Conservation (phyloP, 2,888 invertebrate species). For the Aleiodes testaceus region DNA sequence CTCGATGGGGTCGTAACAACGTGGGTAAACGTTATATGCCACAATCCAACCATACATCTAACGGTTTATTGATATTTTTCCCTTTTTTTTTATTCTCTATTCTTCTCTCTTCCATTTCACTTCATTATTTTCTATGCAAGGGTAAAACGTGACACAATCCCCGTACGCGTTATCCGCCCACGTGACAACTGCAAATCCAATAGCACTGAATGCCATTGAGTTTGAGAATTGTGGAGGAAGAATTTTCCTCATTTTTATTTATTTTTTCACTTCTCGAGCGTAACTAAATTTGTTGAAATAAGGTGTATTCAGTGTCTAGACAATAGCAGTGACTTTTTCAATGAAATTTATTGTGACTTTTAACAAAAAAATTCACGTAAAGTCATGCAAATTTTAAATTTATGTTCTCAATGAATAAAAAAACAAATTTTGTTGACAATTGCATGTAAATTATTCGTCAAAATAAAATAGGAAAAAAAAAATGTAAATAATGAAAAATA, state of each 20-base stretch:
- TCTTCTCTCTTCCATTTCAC: no score
- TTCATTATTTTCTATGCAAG: slow-evolving; percentile 18
- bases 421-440: no score
- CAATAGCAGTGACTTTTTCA: slow-evolving; percentile 13
- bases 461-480: no score
- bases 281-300: slow-evolving; percentile 24
- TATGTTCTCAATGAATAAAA: no score
- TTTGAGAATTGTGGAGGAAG: not conserved
- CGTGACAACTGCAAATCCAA: slow-evolving; percentile 9
- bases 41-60: slow-evolving; percentile 49
- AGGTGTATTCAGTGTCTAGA: slow-evolving; percentile 13
- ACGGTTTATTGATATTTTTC: slow-evolving; percentile 45
- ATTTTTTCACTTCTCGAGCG: not conserved
- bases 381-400: no score
- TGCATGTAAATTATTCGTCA: no score
- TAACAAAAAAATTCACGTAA: not conserved
- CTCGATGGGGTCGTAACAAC: slow-evolving; percentile 43
- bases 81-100: slow-evolving; percentile 17
- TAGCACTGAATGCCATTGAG: slow-evolving; percentile 17
- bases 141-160: slow-evolving; percentile 42
- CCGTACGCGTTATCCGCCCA: slow-evolving; percentile 40
- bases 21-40: slow-evolving; percentile 50
- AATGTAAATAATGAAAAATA: no score
- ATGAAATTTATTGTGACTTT: slow-evolving; percentile 13
- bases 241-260: no score